These are phyloP conservation scores for Penaeus chinensis DNA, from an alignment of 1,140 invertebrate genomes.

Conservation along the genomic window DNA sequence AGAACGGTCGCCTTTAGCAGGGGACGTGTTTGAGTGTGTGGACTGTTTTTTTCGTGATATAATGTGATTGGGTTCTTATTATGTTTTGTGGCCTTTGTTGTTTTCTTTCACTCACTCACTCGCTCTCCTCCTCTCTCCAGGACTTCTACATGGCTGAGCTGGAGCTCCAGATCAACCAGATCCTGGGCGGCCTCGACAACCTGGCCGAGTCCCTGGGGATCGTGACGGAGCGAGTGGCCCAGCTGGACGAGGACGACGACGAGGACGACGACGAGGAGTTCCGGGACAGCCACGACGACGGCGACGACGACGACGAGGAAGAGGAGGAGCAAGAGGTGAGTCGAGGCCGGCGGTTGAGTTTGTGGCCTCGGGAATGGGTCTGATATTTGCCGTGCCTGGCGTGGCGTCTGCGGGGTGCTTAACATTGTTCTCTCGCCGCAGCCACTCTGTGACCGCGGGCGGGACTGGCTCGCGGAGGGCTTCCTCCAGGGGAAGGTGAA, in stretches of 20 bases:
- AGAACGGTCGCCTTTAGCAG: too few relatives aligned
- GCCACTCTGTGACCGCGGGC: neutral
- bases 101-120: neutral
- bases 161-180: conserved; percentile 43
- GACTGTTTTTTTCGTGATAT: neutral
- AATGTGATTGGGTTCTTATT: too few relatives aligned
- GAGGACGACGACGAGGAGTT: neutral
- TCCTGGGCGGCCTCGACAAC: conserved; percentile 20
- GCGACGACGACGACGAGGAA: too few relatives aligned
- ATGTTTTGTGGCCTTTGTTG: too few relatives aligned
- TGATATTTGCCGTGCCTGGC: too few relatives aligned
- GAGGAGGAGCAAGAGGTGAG: too few relatives aligned
- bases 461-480: neutral
- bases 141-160: conserved; percentile 48
- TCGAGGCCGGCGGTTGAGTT: too few relatives aligned
- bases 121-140: neutral
- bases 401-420: too few relatives aligned
- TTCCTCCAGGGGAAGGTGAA: neutral
- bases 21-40: neutral
- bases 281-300: too few relatives aligned
- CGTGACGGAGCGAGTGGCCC: neutral
- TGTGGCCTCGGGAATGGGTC: too few relatives aligned
- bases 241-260: conserved; percentile 18
- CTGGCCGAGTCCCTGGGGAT: conserved; percentile 34
- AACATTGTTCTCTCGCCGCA: neutral